Base-by-base conservation (phyloP, 2,888 invertebrate genomes). In the Lepidochrysops patricia region DNA sequence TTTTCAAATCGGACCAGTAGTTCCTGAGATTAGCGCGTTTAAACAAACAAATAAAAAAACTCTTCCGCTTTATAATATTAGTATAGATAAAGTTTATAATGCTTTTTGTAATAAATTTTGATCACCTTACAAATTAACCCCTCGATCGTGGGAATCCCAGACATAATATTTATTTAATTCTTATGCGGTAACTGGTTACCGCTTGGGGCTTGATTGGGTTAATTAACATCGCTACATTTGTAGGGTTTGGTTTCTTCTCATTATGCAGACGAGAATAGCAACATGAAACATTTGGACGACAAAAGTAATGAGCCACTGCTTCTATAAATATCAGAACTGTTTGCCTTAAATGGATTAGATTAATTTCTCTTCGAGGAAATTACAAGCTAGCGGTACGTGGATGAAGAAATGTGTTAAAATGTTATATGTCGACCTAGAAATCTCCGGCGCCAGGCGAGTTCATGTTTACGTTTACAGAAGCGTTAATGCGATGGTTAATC, bases 341-440 rank as follows among this genome's bases (percentile, higher is more conserved):
- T 67, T 66, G 64, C 68, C 68, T 64, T 70, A 68, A 68, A 68
- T 61, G 66, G 64, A 61, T 59, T 67, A 58, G 62, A 64, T 69
- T 70, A 68, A 71, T 70, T 68, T 71, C 52, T 63, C 67, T 70
- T 72, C 64, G 60, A 67, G 69, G 71, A 74, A 73, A 71, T 70
- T 68, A 71, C 63, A 62, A 61, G 64, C 64, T 61, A 68, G 62
- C 68, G 67, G 70, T 67, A 69, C 70, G 74, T 76, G 75, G 70
- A 72, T 75, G 76, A 77, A 76, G 74, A 79, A 72, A 77, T 75
- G 76, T 76, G 72, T 76, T 75, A 73, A 77, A 78, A 81, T 74
- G 70, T 75, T 79, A 76, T 72, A 75, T 74, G 71, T 68, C 74
- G 79, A 79, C 82, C 84, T 73, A 82, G 74, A 77, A 83, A 68